Evolutionary conservation across 2,888 invertebrate genomes (phyloP), one percentile per base, ranked within the genome.

Genomic region (Philonicus albiceps): DNA sequence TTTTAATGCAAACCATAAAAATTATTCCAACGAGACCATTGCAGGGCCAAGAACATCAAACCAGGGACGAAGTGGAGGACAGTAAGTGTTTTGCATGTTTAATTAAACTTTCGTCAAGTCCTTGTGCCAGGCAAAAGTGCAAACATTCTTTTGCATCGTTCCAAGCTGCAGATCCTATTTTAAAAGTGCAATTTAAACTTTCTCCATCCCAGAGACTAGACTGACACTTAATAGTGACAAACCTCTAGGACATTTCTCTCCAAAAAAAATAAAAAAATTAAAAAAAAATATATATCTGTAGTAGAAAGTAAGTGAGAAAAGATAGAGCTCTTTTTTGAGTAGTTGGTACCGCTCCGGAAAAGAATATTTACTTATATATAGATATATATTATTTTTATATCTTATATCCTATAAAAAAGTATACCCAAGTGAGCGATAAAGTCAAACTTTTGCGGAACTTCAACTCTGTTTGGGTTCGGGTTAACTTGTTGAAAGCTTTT

Each of bases 391-490:
- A 40, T 34, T 73, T 73, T 84, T 11, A 11, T 37, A 37, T 84
- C 30, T 40, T 73, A 40, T 27, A 73, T 64, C 84, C 72, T 84
- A 11, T 11, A 22, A 16, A 31, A 72, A 84, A 73, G 84, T 84
- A 84, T 84, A 84, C 84, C 84, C 84, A 84, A 84, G 84, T 73
- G 84, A 84, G 73, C 84, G 84, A 84, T 84, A 84, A 84, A 84
- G 73, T 73, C 84, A 73, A 84, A 84, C 72, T 73, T 43, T 83
- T 84, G 73, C 34, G 72, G 19, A 72, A 84, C 37, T 73, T 30
- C 7, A 11, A 64, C 64, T 40, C 43, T 84, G 84, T 40, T 84
- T 73, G 73, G 73, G 84, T 84, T 40, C 13, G 84, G 73, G 81
- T 73, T 84, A 84, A 84, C 84, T 84, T 84, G 84, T 84, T 84